phyloP scores from a whole-genome alignment of 2,797 vertebrate species.

The Paedocypris micromegethes region DNA sequence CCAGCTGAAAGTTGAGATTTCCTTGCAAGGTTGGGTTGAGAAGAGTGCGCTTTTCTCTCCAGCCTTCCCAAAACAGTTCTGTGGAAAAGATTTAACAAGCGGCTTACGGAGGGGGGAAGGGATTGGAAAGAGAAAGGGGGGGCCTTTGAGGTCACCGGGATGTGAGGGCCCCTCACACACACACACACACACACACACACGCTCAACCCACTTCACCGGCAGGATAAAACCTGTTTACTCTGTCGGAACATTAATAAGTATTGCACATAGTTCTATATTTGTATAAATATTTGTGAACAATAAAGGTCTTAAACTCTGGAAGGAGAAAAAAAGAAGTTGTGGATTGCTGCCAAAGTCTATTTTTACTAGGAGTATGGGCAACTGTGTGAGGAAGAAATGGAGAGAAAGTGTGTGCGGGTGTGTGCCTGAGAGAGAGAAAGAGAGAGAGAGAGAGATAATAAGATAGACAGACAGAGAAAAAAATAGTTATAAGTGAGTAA shows the following conservation, averaged over 20 bases:
- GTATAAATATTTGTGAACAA: conserved; percentile 12
- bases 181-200: not conserved
- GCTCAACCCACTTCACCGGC: not conserved
- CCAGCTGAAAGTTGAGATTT: conserved; percentile 34
- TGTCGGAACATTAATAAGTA: not conserved
- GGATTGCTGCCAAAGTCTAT: conserved; percentile 56
- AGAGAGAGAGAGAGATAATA: conserved; percentile 48
- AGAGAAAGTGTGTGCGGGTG: too few relatives aligned
- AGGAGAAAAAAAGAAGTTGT: conserved; percentile 60
- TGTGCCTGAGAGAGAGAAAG: not conserved
- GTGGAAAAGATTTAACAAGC: conserved; percentile 65
- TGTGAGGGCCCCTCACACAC: conserved; percentile 48
- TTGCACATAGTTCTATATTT: conserved; percentile 3
- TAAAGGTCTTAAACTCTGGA: conserved; percentile 36
- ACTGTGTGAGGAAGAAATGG: conserved; percentile 45
- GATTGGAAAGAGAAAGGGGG: conserved; percentile 48
- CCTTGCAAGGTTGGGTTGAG: conserved; percentile 13
- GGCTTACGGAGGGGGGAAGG: conserved; percentile 65
- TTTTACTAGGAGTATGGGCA: conserved; percentile 29
- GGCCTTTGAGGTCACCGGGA: conserved; percentile 66
- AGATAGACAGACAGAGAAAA: conserved; percentile 19
- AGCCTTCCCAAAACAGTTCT: conserved; percentile 49
- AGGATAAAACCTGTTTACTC: conserved; percentile 16
- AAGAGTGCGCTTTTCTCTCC: conserved; percentile 18
- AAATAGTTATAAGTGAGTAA: too few relatives aligned